Percentiles rank a stretch among this genome's conserved stretches.
These are phyloP conservation scores for Columba livia DNA, from an alignment of 2,113 vertebrate species.

Conservation along the genomic window DNA sequence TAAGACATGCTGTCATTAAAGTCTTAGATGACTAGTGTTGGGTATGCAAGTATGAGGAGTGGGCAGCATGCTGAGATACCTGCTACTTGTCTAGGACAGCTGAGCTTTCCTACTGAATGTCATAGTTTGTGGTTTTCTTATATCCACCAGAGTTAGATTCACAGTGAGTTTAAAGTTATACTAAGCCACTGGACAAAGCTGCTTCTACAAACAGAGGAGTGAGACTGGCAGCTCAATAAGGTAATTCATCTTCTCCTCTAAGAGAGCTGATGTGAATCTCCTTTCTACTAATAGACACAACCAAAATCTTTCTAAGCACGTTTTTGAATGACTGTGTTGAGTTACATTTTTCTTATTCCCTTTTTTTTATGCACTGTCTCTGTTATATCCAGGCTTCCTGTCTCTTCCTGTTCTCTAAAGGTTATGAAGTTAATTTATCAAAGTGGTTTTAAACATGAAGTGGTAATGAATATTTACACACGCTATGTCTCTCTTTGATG, in stretches of 20 bases:
- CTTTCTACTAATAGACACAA: not conserved
- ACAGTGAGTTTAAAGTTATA: not conserved
- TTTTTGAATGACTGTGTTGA: slow-evolving; percentile 7
- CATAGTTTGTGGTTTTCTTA: not conserved
- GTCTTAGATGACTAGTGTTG: not conserved
- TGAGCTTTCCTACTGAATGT: not conserved
- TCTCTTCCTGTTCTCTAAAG: slow-evolving; percentile 65
- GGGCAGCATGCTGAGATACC: not conserved
- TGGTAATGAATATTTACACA: slow-evolving; percentile 60
- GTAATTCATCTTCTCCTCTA: not conserved
- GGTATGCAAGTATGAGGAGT: not conserved
- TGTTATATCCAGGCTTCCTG: slow-evolving; percentile 50
- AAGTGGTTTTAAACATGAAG: slow-evolving; percentile 53
- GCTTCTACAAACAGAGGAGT: not conserved
- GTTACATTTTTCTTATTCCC: not conserved
- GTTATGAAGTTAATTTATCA: slow-evolving; percentile 71
- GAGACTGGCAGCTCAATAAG: not conserved
- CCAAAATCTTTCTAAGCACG: slow-evolving; percentile 18
- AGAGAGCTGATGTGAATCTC: not conserved
- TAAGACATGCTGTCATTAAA: not conserved
- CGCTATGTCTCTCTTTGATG: slow-evolving; percentile 45
- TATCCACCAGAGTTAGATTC: not conserved
- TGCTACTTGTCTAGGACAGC: not conserved
- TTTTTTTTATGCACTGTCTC: slow-evolving; percentile 14
- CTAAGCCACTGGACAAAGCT: not conserved